A percentile compares a stretch with the other conserved stretches of the same genome.
phyloP scores from a whole-genome alignment of 2,797 vertebrate genomes.

The Notolepis coatsorum region DNA sequence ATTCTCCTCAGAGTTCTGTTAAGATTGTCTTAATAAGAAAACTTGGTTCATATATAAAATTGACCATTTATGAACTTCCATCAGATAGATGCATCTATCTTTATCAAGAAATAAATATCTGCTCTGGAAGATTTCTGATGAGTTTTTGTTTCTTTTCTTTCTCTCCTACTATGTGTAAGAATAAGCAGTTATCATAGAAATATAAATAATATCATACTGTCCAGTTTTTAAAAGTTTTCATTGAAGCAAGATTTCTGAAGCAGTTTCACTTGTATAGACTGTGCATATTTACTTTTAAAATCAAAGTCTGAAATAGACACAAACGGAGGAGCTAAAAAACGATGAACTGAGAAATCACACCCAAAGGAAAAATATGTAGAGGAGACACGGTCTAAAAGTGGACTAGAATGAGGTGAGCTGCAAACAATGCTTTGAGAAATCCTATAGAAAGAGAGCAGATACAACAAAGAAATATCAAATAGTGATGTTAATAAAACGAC shows the following conservation, averaged over 20 bases:
- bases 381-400: slow-evolving; percentile 35
- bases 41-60: slow-evolving; percentile 78
- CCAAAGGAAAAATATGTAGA: slow-evolving; percentile 4
- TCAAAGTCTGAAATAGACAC: slow-evolving; percentile 66
- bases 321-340: slow-evolving; percentile 66
- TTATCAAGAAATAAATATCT: slow-evolving; percentile 81
- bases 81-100: slow-evolving; percentile 71
- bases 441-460: slow-evolving; percentile 42
- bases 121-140: slow-evolving; percentile 74
- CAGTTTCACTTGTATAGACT: slow-evolving; percentile 73
- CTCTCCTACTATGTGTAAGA: slow-evolving; percentile 69
- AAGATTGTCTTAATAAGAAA: slow-evolving; percentile 79
- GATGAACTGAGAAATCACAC: slow-evolving; percentile 39
- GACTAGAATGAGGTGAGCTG: slow-evolving; percentile 42
- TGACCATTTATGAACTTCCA: slow-evolving; percentile 64
- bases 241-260: slow-evolving; percentile 65
- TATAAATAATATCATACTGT: slow-evolving; percentile 77
- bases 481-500: slow-evolving; percentile 55
- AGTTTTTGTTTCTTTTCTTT: slow-evolving; percentile 54
- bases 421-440: slow-evolving; percentile 54
- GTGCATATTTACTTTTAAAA: slow-evolving; percentile 84
- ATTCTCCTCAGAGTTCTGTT: slow-evolving; percentile 57
- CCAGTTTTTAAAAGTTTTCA: slow-evolving; percentile 67
- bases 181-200: slow-evolving; percentile 77
- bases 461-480: slow-evolving; percentile 24